These are phyloP conservation scores for Patella vulgata DNA, from an alignment of 1,140 invertebrate species.

Conservation along the genomic window DNA sequence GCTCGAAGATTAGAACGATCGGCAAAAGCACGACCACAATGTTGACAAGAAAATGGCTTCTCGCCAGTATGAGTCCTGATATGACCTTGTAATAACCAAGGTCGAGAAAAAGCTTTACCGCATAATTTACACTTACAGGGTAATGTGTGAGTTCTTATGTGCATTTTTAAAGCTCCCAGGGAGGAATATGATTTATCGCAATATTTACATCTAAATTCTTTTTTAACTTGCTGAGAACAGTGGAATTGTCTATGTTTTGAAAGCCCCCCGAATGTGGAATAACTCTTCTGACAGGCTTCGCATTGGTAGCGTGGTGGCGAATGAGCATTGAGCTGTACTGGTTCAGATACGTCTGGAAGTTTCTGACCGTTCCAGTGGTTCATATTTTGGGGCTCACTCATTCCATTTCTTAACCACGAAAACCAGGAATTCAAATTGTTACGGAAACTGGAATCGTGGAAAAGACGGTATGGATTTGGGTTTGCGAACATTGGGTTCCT, in stretches of 20 bases:
- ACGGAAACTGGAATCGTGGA: neutral
- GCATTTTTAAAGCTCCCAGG: conserved; percentile 97
- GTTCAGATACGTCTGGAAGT: neutral
- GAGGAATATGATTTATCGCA: conserved; percentile 97
- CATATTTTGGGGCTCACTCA: neutral
- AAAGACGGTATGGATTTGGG: neutral
- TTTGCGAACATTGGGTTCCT: neutral
- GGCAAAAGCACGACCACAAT: conserved; percentile 91
- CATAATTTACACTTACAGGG: conserved; percentile 98
- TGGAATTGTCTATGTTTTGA: conserved; percentile 97
- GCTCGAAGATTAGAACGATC: conserved; percentile 95
- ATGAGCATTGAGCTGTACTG: neutral
- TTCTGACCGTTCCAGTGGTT: neutral
- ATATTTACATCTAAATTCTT: conserved; percentile 94
- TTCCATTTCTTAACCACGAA: neutral
- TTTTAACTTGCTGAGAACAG: conserved; percentile 86
- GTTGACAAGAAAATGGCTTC: conserved; percentile 71
- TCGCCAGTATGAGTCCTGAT: conserved; percentile 59
- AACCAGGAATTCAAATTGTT: conserved; percentile 4
- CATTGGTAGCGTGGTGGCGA: conserved; percentile 82
- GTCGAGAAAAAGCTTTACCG: conserved; percentile 70
- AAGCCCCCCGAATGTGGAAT: conserved; percentile 94
- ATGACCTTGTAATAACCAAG: conserved; percentile 58
- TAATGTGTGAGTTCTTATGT: conserved; percentile 96
- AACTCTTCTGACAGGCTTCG: conserved; percentile 92